phyloP scores from a whole-genome alignment of 2,113 vertebrate species.

The Heliornis fulica region DNA sequence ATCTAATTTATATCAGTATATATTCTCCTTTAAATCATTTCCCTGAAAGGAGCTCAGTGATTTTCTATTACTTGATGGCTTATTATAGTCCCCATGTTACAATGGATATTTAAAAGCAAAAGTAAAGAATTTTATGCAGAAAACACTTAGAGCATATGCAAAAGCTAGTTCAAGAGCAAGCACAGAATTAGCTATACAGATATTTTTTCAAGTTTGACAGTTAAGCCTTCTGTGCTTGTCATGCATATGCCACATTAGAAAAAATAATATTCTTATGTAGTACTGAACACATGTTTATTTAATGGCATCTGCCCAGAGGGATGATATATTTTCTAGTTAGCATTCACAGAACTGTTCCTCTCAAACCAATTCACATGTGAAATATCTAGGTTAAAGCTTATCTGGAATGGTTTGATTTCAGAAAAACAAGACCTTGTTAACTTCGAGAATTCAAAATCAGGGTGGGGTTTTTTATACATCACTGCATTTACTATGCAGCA shows the following conservation, averaged over 20 bases:
- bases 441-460: neutral
- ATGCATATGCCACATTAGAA: slow-evolving; percentile 65
- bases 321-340: slow-evolving; percentile 61
- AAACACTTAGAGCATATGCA: slow-evolving; percentile 29
- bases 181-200: slow-evolving; percentile 48
- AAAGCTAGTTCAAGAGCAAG: slow-evolving; percentile 20
- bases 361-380: slow-evolving; percentile 55
- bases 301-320: slow-evolving; percentile 71
- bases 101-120: slow-evolving; percentile 10
- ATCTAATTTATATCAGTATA: neutral
- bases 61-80: neutral
- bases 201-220: slow-evolving; percentile 61
- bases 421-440: slow-evolving; percentile 10
- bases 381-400: slow-evolving; percentile 63
- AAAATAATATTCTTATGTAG: slow-evolving; percentile 62
- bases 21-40: neutral
- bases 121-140: slow-evolving; percentile 28
- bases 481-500: neutral
- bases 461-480: neutral
- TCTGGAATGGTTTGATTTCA: slow-evolving; percentile 15
- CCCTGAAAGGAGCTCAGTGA: neutral
- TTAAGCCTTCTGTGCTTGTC: slow-evolving; percentile 66
- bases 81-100: neutral
- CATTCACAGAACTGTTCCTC: slow-evolving; percentile 42
- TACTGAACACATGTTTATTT: slow-evolving; percentile 70